Evolutionary conservation across 1,140 invertebrate genomes (phyloP).

Genomic region (Ridgeia piscesae): DNA sequence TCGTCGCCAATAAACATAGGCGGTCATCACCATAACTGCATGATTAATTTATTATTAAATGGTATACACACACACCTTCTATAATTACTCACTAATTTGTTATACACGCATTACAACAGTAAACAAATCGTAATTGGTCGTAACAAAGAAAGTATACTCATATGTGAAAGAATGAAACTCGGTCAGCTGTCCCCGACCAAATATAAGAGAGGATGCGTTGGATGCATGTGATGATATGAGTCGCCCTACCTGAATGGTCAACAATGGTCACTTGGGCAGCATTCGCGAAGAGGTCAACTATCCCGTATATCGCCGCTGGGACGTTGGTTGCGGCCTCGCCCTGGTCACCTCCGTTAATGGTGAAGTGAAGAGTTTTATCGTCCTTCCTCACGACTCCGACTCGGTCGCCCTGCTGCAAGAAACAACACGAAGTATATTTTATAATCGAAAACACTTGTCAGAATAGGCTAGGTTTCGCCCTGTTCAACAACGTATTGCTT

Average conservation of each 20-base stretch:
- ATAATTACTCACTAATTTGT: too few relatives aligned
- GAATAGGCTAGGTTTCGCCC: too few relatives aligned
- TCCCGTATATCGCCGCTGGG: constrained; percentile 82
- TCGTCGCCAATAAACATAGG: too few relatives aligned
- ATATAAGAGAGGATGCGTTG: not conserved
- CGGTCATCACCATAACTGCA: too few relatives aligned
- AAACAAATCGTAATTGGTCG: not conserved
- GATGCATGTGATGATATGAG: not conserved
- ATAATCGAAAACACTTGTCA: too few relatives aligned
- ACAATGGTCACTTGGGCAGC: constrained; percentile 91
- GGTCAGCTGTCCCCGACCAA: too few relatives aligned
- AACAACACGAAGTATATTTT: not conserved
- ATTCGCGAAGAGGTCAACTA: constrained; percentile 91
- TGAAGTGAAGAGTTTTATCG: constrained; percentile 85
- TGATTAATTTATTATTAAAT: too few relatives aligned
- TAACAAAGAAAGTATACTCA: too few relatives aligned
- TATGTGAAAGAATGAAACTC: not conserved
- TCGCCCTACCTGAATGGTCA: constrained; percentile 60
- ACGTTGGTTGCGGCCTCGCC: constrained; percentile 84
- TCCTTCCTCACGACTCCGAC: constrained; percentile 87
- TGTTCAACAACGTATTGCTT: too few relatives aligned
- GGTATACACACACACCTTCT: too few relatives aligned
- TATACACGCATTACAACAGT: not conserved
- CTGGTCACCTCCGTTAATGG: constrained; percentile 86
- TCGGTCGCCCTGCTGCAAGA: constrained; percentile 78